phyloP scores from a whole-genome alignment of 2,113 vertebrate genomes.

The Nicator chloris region DNA sequence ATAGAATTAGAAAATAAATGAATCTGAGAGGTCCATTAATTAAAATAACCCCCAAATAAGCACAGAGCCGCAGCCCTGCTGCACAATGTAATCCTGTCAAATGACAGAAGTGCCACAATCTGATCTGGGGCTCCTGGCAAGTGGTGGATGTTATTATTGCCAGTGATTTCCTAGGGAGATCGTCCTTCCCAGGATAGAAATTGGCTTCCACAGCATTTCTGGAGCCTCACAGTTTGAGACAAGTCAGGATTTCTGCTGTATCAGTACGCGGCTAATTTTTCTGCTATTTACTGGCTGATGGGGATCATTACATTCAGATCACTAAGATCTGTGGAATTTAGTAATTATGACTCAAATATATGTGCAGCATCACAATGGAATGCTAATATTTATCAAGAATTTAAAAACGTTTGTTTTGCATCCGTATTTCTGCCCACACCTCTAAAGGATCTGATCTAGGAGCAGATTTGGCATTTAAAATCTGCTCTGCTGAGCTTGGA shows the following conservation, averaged over 20 bases:
- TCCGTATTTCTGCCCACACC: background rate
- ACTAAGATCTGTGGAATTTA: background rate
- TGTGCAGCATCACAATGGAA: background rate
- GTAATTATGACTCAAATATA: background rate
- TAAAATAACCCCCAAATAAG: background rate
- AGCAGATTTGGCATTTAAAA: background rate
- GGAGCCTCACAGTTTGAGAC: background rate
- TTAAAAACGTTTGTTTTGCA: background rate
- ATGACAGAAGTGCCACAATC: background rate
- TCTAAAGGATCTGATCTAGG: background rate
- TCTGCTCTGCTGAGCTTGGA: background rate
- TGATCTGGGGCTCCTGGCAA: background rate
- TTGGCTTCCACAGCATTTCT: background rate
- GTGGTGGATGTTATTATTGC: background rate
- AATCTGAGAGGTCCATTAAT: background rate
- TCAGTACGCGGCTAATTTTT: background rate
- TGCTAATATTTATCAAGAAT: background rate
- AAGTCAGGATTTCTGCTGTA: background rate
- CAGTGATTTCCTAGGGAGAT: constrained; percentile 39
- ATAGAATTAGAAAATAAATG: background rate
- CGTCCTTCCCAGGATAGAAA: constrained; percentile 4
- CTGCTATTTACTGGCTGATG: background rate
- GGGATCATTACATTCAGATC: background rate
- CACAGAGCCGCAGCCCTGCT: background rate
- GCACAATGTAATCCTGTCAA: background rate